Evolutionary conservation across 2,113 vertebrate genomes (phyloP).

Genomic region (Odobenus rosmarus): DNA sequence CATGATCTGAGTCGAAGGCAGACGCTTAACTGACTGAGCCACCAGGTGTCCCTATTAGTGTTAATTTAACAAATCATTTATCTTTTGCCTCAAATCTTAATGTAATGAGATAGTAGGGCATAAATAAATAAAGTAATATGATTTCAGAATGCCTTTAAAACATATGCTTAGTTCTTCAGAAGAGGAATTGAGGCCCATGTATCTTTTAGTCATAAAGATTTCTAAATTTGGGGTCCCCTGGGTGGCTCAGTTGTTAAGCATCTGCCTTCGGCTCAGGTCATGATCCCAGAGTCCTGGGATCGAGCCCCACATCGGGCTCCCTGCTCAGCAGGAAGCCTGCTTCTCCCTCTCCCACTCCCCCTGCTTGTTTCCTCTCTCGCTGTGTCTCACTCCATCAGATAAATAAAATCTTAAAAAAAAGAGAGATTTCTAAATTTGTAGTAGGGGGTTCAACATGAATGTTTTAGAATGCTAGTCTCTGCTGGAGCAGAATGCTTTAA

Average conservation of each 20-base stretch:
- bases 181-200: not conserved
- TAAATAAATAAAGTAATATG: constrained; percentile 35
- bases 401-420: too few relatives aligned
- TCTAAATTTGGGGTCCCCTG: not conserved
- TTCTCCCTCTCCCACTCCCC: too few relatives aligned
- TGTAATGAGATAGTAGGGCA: not conserved
- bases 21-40: too few relatives aligned
- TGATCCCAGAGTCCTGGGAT: too few relatives aligned
- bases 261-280: too few relatives aligned
- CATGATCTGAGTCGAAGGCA: too few relatives aligned
- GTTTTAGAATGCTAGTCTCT: not conserved
- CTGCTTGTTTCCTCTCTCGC: too few relatives aligned
- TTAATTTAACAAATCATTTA: constrained; percentile 54
- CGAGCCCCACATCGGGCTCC: too few relatives aligned
- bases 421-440: constrained; percentile 11
- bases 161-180: not conserved
- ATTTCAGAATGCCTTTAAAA: constrained; percentile 49
- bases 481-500: constrained; percentile 14
- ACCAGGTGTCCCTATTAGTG: not conserved
- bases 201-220: constrained; percentile 12
- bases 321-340: too few relatives aligned
- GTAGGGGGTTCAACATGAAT: not conserved
- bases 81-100: constrained; percentile 10
- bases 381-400: too few relatives aligned
- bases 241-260: too few relatives aligned